Base-by-base conservation (phyloP, 2,113 vertebrate genomes). In the Brevimyrus niger region DNA sequence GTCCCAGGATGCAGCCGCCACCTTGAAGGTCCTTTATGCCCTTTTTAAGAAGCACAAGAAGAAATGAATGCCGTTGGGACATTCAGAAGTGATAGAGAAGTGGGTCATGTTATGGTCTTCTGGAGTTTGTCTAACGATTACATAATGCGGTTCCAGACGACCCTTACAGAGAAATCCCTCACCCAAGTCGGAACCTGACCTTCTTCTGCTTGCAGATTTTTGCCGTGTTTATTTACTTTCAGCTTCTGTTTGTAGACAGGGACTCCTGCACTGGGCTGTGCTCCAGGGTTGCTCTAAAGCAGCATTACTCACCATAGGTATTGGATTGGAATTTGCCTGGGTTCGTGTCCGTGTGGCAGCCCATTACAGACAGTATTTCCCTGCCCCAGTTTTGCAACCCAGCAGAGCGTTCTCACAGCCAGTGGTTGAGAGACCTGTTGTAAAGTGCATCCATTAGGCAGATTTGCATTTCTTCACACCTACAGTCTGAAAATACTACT, bases 21-120 rank as follows among this genome's bases (percentile, higher is more conserved):
- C 95, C 0, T 91, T 98, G 93, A 93, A 95, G 84, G 91, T 99
- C 91, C 95, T 99, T 15, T 97, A 98, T 42, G 92, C 95, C 88
- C 93, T 99, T 61, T 98, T 97, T 89, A 94, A 91, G 92, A 98
- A 94, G 91, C 95, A 99, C 93, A 95, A 96, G 92, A 76, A 88
- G 89, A 95, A 94, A 89, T 95, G 92, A 96, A 84, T 76, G 13
- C 50, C 10, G 88, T 89, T 15, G 17, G 21, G 11, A 38, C 11
- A 55, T n/a, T 13, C 3, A 6, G 85, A 86, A 27, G 27, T 19
- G 48, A 27, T 7, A 51, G 15, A 51, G 47, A 35, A 38, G 10
- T 27, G 27, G 85, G n/a, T 38, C 1, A 8, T 38, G 15, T 31
- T 35, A 5, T 9, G 47, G 85, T 4, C 21, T 15, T 51, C n/a